These are phyloP conservation scores for Perca fluviatilis DNA, from an alignment of 2,113 vertebrate species.

Conservation along the genomic window DNA sequence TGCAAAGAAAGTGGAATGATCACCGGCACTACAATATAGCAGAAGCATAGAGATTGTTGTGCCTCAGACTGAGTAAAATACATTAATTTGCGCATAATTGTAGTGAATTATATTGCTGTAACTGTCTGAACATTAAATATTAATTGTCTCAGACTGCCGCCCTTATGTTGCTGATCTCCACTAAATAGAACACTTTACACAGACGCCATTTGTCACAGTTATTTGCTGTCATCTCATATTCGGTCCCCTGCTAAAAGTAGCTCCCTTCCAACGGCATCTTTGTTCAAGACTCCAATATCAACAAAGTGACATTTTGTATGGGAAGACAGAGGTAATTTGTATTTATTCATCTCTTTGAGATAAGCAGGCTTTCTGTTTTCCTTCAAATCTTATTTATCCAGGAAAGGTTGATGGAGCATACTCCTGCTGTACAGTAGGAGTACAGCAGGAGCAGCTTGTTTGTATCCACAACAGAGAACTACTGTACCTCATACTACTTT, in stretches of 20 bases:
- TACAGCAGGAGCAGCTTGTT: neutral
- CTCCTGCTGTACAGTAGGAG: neutral
- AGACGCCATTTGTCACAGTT: slow-evolving; percentile 70
- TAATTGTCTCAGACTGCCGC: slow-evolving; percentile 63
- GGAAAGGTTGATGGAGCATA: slow-evolving; percentile 6
- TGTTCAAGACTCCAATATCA: slow-evolving; percentile 34
- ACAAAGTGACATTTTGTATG: slow-evolving; percentile 51
- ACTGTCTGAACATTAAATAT: slow-evolving; percentile 70
- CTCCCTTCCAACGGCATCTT: slow-evolving; percentile 33
- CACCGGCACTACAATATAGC: neutral
- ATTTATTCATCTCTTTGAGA: slow-evolving; percentile 53
- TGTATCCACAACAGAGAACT: slow-evolving; percentile 1
- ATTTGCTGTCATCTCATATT: slow-evolving; percentile 68
- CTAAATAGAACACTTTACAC: slow-evolving; percentile 63
- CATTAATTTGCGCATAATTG: slow-evolving; percentile 55
- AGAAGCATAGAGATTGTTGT: slow-evolving; percentile 7
- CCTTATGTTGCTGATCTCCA: slow-evolving; percentile 66
- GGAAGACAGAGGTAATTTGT: slow-evolving; percentile 38
- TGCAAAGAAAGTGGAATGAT: neutral
- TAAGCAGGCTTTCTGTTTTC: slow-evolving; percentile 48
- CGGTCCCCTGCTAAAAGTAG: slow-evolving; percentile 34
- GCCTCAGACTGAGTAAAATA: slow-evolving; percentile 23
- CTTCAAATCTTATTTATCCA: slow-evolving; percentile 10
- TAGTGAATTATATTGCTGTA: slow-evolving; percentile 54
- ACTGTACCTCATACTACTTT: neutral